These are phyloP conservation scores for Neostethus bicornis DNA, from an alignment of 2,797 vertebrate genomes.

Conservation along the genomic window DNA sequence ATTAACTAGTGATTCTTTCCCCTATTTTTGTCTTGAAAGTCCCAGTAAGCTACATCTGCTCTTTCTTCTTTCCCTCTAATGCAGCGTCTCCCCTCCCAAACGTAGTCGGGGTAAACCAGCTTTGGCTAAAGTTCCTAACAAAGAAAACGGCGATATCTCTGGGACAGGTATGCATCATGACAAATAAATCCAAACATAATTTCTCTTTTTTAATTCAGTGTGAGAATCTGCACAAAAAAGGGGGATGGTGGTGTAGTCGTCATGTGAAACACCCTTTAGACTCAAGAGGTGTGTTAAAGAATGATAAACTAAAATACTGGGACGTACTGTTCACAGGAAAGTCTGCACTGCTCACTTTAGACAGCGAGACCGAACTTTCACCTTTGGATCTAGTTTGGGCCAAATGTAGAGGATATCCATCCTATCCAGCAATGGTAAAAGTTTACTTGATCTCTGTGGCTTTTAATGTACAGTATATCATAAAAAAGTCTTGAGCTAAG, in stretches of 20 bases:
- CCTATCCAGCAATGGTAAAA: slow-evolving; percentile 97
- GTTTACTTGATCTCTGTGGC: slow-evolving; percentile 9
- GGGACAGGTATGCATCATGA: slow-evolving; percentile 74
- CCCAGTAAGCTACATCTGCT: slow-evolving; percentile 5
- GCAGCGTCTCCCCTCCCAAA: slow-evolving; percentile 86
- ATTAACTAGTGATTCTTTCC: not conserved
- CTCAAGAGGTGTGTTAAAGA: slow-evolving; percentile 14
- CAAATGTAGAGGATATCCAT: slow-evolving; percentile 97
- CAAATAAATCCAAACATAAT: slow-evolving; percentile 12
- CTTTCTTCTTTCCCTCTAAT: slow-evolving; percentile 24
- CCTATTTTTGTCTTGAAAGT: not conserved
- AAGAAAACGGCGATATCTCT: slow-evolving; percentile 83
- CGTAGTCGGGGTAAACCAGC: slow-evolving; percentile 93
- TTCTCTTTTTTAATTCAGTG: not conserved
- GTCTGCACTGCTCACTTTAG: slow-evolving; percentile 86
- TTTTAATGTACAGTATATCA: not conserved
- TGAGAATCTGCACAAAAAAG: slow-evolving; percentile 4
- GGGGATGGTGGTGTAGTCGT: not conserved
- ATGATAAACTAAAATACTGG: slow-evolving; percentile 37
- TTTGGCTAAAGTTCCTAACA: slow-evolving; percentile 87
- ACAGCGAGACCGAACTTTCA: slow-evolving; percentile 85
- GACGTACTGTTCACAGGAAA: slow-evolving; percentile 81
- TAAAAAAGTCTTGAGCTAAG: not conserved
- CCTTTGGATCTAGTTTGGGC: slow-evolving; percentile 98
- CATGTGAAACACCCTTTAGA: slow-evolving; percentile 16